phyloP scores from a whole-genome alignment of 1,140 invertebrate genomes.

The Pachyrhynchus sulphureomaculatus region DNA sequence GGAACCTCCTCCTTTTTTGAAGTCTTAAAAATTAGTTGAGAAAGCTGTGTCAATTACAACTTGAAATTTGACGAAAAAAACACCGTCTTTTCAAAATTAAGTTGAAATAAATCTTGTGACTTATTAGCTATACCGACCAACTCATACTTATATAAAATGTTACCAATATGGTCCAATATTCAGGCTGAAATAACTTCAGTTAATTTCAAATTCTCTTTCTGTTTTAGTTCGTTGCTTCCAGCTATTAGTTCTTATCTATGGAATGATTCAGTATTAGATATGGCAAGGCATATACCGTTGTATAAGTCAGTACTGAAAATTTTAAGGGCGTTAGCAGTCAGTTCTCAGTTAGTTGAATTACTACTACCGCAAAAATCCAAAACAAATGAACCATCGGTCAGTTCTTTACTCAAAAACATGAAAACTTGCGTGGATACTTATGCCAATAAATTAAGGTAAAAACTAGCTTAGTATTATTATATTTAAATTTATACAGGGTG shows the following conservation, averaged over 20 bases:
- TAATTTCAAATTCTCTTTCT: too few relatives aligned
- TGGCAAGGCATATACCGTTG: constrained; percentile 90
- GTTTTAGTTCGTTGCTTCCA: constrained; percentile 75
- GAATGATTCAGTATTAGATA: constrained; percentile 94
- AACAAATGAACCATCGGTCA: constrained; percentile 56
- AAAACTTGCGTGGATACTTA: constrained; percentile 89
- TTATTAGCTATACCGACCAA: too few relatives aligned
- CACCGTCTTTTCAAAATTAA: too few relatives aligned
- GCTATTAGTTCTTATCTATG: constrained; percentile 88
- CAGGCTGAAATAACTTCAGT: too few relatives aligned
- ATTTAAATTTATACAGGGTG: too few relatives aligned
- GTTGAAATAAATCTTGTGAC: too few relatives aligned
- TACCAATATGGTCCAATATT: too few relatives aligned
- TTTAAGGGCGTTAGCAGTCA: constrained; percentile 76
- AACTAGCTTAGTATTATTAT: constrained; percentile 11
- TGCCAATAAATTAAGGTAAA: constrained; percentile 76
- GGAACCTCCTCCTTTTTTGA: too few relatives aligned
- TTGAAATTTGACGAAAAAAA: too few relatives aligned
- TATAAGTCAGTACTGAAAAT: constrained; percentile 83
- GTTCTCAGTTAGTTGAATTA: constrained; percentile 65
- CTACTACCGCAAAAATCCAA: constrained; percentile 61
- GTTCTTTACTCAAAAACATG: constrained; percentile 80
- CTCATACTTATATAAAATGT: too few relatives aligned
- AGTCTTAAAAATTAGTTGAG: too few relatives aligned
- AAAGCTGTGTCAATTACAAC: too few relatives aligned